Conservation (phyloP, 2,888 invertebrate species). For the Volucella zonaria region DNA sequence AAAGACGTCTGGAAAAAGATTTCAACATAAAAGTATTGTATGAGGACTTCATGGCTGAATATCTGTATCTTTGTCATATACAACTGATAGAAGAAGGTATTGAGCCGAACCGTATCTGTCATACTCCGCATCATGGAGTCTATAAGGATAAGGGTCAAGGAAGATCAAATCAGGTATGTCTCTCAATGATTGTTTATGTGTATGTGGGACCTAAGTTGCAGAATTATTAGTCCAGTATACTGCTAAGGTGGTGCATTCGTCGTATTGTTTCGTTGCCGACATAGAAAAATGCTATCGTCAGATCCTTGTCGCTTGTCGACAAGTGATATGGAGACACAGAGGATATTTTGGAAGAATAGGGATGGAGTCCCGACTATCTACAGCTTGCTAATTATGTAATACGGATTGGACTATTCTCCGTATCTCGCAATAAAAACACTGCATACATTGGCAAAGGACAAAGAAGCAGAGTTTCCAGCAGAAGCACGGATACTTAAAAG, state of each 20-base stretch:
- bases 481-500: too few relatives aligned
- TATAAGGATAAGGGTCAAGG: slow-evolving; percentile 58
- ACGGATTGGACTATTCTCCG: too few relatives aligned
- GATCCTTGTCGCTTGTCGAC: slow-evolving; percentile 36
- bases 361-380: too few relatives aligned
- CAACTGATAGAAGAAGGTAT: too few relatives aligned
- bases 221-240: slow-evolving; percentile 41
- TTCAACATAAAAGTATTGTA: too few relatives aligned
- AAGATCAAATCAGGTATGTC: slow-evolving; percentile 38
- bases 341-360: not conserved
- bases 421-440: too few relatives aligned
- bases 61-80: too few relatives aligned
- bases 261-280: slow-evolving; percentile 52
- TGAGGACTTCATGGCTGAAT: not conserved
- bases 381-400: too few relatives aligned
- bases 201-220: slow-evolving; percentile 56
- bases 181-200: slow-evolving; percentile 53
- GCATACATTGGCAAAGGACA: too few relatives aligned
- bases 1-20: too few relatives aligned
- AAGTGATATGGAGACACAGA: slow-evolving; percentile 35
- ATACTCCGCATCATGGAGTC: slow-evolving; percentile 34
- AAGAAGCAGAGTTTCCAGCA: too few relatives aligned
- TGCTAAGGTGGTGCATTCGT: slow-evolving; percentile 37
- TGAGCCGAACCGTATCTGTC: too few relatives aligned
- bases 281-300: slow-evolving; percentile 61